Conservation (phyloP, 2,888 invertebrate genomes). For the Chalcosyrphus nemorum region DNA sequence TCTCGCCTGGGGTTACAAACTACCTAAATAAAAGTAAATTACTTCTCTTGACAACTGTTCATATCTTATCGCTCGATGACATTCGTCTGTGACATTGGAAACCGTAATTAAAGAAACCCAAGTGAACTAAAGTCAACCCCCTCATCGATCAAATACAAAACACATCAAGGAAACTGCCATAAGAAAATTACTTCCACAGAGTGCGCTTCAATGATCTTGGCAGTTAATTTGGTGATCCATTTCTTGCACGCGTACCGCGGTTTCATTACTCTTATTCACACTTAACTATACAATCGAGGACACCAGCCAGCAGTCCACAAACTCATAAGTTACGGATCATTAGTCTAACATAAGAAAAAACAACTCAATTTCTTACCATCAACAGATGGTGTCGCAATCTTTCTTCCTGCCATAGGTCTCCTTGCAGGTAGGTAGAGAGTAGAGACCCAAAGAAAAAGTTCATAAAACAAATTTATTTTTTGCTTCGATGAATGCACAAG, state of each 20-base stretch:
- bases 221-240: conserved; percentile 56
- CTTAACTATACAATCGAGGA: conserved; percentile 39
- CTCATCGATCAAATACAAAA: conserved; percentile 63
- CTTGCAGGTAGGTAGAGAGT: no score
- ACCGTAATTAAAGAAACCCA: conserved; percentile 44
- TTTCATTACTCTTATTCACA: conserved; percentile 65
- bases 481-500: conserved; percentile 55
- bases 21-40: background rate
- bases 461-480: conserved; percentile 43
- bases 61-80: conserved; percentile 62
- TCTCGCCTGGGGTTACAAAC: background rate
- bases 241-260: conserved; percentile 64
- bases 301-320: conserved; percentile 33
- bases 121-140: conserved; percentile 21
- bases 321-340: conserved; percentile 73
- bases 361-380: conserved; percentile 65
- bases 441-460: no score
- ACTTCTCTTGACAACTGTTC: background rate
- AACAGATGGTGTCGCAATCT: conserved; percentile 67
- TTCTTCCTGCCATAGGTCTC: no score
- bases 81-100: conserved; percentile 49
- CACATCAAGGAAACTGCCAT: conserved; percentile 19
- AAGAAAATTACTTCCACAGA: conserved; percentile 52
- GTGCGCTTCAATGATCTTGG: conserved; percentile 56
- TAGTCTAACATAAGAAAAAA: conserved; percentile 66